Base-by-base conservation (phyloP, 2,888 invertebrate species). In the Mylabris sibirica region DNA sequence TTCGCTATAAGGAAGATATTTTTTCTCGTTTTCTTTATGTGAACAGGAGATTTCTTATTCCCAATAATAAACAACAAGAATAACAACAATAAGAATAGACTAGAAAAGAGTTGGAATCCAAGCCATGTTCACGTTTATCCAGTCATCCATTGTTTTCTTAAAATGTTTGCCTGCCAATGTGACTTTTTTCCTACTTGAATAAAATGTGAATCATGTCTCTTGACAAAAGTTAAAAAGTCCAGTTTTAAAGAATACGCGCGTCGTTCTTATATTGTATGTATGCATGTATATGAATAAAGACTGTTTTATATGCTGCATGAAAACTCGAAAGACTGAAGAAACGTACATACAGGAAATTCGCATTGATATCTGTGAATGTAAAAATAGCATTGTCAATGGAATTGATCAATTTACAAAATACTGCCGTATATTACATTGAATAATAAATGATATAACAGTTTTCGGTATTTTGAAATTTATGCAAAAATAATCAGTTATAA, bases 201-300 rank as follows among this genome's bases (percentile, higher is more conserved):
- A 65, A 70, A 70, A 70, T 70, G 70, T 67, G 70, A 70, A 70
- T 67, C 70, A 67, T 70, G 70, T 67, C 63, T 65, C 60, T 66
- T 64, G 64, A 69, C 57, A 57, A 57, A 57, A 57, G 66, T 69
- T 69, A 69, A 66, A 64, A 66, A 69, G 69, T 69, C 59, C 59
- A 49, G 57, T 44, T 57, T 59, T 63, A 59, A 66, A 69, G 65
- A 65, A 63, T 66, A 65, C 59, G 66, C 63, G 66, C 64, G 69
- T 12, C 41, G 2, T 34, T 34, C 38, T 20, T 57, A 24, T 57
- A n/a, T n/a, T n/a, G n/a, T n/a, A 57, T 4, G 8, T 57, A 3
- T 30, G 30, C 8, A 30, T 30, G 30, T 30, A 30, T 30, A 30
- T 30, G 61, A n/a, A n/a, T n/a, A n/a, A 30, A 2, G 61, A 61